These are phyloP conservation scores for Temnothorax longispinosus DNA, from an alignment of 1,140 invertebrate genomes.

Conservation along the genomic window DNA sequence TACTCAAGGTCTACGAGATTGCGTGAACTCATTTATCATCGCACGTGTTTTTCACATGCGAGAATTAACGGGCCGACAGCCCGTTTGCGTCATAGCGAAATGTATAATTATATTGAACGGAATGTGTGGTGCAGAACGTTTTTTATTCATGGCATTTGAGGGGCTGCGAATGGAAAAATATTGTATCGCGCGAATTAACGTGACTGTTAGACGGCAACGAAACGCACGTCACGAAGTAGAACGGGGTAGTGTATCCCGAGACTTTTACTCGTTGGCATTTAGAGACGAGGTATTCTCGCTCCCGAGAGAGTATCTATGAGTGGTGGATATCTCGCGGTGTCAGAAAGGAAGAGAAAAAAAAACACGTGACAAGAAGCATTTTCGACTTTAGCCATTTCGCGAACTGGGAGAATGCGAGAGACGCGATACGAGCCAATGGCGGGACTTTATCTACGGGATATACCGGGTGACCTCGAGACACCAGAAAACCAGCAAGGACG, in stretches of 20 bases:
- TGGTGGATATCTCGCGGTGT: background rate
- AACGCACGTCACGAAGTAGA: constrained; percentile 27
- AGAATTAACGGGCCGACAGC: background rate
- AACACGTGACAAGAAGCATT: background rate
- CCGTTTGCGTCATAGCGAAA: constrained; percentile 33
- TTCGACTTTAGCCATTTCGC: constrained; percentile 21
- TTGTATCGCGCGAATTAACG: constrained; percentile 29
- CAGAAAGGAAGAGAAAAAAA: constrained; percentile 2
- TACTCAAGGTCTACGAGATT: constrained; percentile 12
- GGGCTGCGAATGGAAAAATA: background rate
- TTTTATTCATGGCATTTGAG: constrained; percentile 15
- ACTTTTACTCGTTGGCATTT: constrained; percentile 58
- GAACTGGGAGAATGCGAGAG: constrained; percentile 12
- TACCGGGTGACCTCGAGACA: constrained; percentile 78
- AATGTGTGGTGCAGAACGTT: background rate
- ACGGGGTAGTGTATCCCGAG: constrained; percentile 30
- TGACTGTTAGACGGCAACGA: constrained; percentile 32
- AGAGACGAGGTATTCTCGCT: background rate
- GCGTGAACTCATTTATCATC: constrained; percentile 1
- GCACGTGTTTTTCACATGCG: background rate
- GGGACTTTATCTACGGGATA: constrained; percentile 63
- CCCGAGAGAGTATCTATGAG: background rate
- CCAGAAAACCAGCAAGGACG: constrained; percentile 76
- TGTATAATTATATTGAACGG: constrained; percentile 15
- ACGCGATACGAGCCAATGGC: constrained; percentile 35